These are phyloP conservation scores for Acanthaster planci DNA, from an alignment of 35 echinoderm and acorn worm species.

Conservation along the genomic window DNA sequence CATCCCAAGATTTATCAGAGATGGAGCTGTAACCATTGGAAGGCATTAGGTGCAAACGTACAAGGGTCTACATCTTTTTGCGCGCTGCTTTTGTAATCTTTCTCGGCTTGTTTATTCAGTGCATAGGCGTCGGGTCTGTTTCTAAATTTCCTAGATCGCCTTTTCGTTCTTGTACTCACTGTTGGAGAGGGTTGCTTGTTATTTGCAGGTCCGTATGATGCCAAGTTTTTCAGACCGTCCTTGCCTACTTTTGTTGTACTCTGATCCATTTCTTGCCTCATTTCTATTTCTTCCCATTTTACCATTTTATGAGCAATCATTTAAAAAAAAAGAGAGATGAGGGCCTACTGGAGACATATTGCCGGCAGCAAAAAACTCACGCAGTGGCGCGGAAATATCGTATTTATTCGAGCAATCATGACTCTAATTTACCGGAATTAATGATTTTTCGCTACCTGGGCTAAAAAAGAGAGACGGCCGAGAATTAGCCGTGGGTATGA, in stretches of 20 bases:
- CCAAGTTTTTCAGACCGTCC: too few species aligned
- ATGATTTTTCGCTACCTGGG: conserved; percentile 24
- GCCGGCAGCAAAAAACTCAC: conserved; percentile 16
- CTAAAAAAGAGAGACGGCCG: background rate
- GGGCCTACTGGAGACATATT: background rate
- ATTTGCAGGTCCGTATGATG: too few species aligned
- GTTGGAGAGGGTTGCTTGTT: too few species aligned
- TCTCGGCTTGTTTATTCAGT: too few species aligned
- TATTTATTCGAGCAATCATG: conserved; percentile 23
- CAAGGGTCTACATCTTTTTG: too few species aligned
- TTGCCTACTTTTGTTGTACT: background rate
- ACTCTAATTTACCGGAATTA: conserved; percentile 27
- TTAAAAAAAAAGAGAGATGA: background rate
- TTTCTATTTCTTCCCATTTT: background rate
- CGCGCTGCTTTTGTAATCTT: too few species aligned
- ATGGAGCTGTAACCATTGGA: too few species aligned
- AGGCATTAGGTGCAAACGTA: too few species aligned
- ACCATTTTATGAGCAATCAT: conserved; percentile 23
- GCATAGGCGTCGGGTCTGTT: too few species aligned
- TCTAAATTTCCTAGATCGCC: too few species aligned
- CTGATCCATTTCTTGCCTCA: background rate
- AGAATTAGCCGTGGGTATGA: conserved; percentile 3
- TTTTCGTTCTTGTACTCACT: too few species aligned
- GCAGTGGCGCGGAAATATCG: background rate
- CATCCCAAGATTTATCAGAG: too few species aligned